Percentiles rank a stretch among this genome's conserved stretches.
phyloP scores from a whole-genome alignment of 2,888 invertebrate genomes.

The Ophion obscuratus region DNA sequence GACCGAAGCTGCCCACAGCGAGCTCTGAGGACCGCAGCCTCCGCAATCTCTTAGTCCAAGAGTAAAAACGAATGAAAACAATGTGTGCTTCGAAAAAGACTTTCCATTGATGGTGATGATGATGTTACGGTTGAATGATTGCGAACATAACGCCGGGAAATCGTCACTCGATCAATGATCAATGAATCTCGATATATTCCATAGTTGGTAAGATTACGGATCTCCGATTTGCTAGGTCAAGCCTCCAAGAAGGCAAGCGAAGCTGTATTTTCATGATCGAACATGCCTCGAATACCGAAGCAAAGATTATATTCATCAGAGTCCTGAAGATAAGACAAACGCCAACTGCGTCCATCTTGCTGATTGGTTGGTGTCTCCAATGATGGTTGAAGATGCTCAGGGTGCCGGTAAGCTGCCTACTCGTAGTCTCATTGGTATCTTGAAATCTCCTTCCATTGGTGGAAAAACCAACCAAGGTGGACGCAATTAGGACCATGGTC shows the following conservation, averaged over 20 bases:
- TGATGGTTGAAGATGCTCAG: too few species aligned
- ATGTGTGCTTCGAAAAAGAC: slow-evolving; percentile 28
- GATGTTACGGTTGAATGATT: slow-evolving; percentile 8
- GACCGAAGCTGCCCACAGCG: slow-evolving; percentile 91
- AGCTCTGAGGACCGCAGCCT: slow-evolving; percentile 87
- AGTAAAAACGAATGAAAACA: slow-evolving; percentile 13
- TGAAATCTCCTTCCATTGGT: too few species aligned
- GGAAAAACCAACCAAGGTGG: too few species aligned
- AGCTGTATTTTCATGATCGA: slow-evolving; percentile 28
- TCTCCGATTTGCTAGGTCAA: slow-evolving; percentile 36
- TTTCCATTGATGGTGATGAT: slow-evolving; percentile 27
- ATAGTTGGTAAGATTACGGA: slow-evolving; percentile 46
- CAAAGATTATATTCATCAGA: neutral
- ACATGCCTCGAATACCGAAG: slow-evolving; percentile 37
- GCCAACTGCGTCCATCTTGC: too few species aligned
- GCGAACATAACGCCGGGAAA: neutral
- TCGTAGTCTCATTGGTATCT: too few species aligned
- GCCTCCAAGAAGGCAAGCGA: slow-evolving; percentile 2
- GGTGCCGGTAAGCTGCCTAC: too few species aligned
- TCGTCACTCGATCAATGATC: slow-evolving; percentile 51
- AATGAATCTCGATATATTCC: slow-evolving; percentile 58
- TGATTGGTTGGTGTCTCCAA: too few species aligned
- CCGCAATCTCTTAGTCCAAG: slow-evolving; percentile 3
- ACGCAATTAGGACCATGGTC: too few species aligned
- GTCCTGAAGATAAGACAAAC: slow-evolving; percentile 26